Base-by-base conservation (phyloP, 1,140 invertebrate species). In the Drosophila funebris region DNA sequence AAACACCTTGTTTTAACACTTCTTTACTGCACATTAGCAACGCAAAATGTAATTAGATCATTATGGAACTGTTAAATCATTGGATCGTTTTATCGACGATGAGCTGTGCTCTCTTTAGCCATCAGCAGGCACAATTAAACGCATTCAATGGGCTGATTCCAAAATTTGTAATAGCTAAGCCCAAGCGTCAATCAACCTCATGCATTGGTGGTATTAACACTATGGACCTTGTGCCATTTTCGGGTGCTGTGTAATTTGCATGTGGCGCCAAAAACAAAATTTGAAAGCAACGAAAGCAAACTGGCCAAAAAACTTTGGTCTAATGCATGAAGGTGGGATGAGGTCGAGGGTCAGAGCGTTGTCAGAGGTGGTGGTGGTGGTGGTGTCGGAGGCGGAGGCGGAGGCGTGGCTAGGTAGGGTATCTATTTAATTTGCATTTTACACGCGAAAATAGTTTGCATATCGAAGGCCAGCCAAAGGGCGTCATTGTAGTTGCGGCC, bases 371-470 rank as follows among this genome's bases (percentile, higher is more conserved):
- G 43, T 11, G 33, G 4, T 36, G 11, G 37, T 39, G 20, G 24
- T 27, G 3, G 3, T 27, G 6, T 27, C 24, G 24, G 24, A 3
- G 13, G 14, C 27, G 14, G 20, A 48, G 24, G n/a, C 3, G 8
- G 3, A 9, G 14, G 29, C 14, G 14, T 52, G 27, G 4, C 14
- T 52, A 52, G 14, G 48, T 33, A 36, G 29, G 22, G 74, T 82
- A 78, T 88, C 82, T 88, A 69, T 88, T 83, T 83, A 78, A 78
- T 72, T 82, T 85, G 67, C 75, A 88, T 78, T 78, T 82, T 88
- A 67, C 82, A 87, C 75, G 75, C 83, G 66, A 88, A 87, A 88
- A 88, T 82, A 73, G 83, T 76, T 72, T 54, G 37, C 57, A 75
- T 74, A 53, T 68, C 61, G 50, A 64, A 54, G 70, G 53, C 29